Conservation (phyloP, 2,797 vertebrate genomes). For the Aplochiton taeniatus region DNA sequence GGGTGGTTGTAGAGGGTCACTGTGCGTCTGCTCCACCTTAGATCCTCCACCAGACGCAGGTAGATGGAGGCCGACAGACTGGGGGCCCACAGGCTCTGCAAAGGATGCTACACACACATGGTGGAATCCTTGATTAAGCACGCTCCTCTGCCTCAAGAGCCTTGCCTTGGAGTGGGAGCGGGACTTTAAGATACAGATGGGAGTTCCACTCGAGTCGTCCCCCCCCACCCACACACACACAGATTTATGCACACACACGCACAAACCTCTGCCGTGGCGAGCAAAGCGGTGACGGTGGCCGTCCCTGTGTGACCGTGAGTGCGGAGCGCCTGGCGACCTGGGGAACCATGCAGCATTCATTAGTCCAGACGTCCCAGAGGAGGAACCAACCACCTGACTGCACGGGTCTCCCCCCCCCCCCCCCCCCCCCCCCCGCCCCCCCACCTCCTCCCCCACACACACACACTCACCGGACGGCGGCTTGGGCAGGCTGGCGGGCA, state of each 20-base stretch:
- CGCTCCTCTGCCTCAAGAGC: too few relatives aligned
- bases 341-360: constrained; percentile 29
- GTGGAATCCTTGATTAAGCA: too few relatives aligned
- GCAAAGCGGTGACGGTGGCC: constrained; percentile 62
- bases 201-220: too few relatives aligned
- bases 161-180: too few relatives aligned
- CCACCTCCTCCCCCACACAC: too few relatives aligned
- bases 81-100: constrained; percentile 42
- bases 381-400: not conserved
- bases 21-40: constrained; percentile 51
- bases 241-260: not conserved
- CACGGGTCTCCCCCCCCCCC: too few relatives aligned
- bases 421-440: too few relatives aligned
- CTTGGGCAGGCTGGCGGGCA: constrained; percentile 30
- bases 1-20: constrained; percentile 72
- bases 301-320: constrained; percentile 52
- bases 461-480: too few relatives aligned
- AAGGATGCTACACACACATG: not conserved
- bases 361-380: not conserved
- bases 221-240: not conserved
- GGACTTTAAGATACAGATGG: too few relatives aligned
- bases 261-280: constrained; percentile 40
- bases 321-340: constrained; percentile 52
- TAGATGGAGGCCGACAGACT: constrained; percentile 49
- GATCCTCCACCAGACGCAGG: constrained; percentile 67